Percentiles rank a stretch among this genome's conserved stretches.
Conservation (phyloP, 2,888 invertebrate species). For the Brenthis hecate region DNA sequence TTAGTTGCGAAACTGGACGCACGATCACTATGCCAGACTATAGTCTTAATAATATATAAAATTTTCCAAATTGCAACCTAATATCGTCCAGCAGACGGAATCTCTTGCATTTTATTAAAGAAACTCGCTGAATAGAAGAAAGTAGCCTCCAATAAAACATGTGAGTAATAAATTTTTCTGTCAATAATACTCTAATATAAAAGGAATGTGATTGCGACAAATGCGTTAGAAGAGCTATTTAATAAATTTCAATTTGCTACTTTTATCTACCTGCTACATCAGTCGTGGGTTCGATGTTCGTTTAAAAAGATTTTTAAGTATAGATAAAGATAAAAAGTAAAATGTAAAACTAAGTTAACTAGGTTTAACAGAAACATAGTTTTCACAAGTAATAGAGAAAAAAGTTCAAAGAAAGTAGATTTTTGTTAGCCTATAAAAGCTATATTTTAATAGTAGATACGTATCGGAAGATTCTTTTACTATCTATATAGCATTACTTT, state of each 20-base stretch:
- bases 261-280: no score
- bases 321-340: no score
- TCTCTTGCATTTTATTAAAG: slow-evolving; percentile 23
- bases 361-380: no score
- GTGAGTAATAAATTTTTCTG: slow-evolving; percentile 22
- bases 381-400: no score
- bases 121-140: slow-evolving; percentile 20
- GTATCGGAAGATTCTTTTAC: no score
- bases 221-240: neutral
- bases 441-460: no score
- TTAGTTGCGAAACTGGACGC: neutral
- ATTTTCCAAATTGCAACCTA: slow-evolving; percentile 12
- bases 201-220: slow-evolving; percentile 3
- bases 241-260: neutral
- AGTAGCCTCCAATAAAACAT: slow-evolving; percentile 22
- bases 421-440: no score
- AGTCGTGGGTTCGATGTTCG: no score
- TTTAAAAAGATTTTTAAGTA: no score
- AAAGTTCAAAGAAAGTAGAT: no score
- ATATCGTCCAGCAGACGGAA: slow-evolving; percentile 21
- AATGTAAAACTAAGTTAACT: no score
- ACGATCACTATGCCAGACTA: slow-evolving; percentile 1
- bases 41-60: neutral
- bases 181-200: slow-evolving; percentile 14
- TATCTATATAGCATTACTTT: no score